Conservation (phyloP, 2,797 vertebrate genomes). For the Cuculus canorus region DNA sequence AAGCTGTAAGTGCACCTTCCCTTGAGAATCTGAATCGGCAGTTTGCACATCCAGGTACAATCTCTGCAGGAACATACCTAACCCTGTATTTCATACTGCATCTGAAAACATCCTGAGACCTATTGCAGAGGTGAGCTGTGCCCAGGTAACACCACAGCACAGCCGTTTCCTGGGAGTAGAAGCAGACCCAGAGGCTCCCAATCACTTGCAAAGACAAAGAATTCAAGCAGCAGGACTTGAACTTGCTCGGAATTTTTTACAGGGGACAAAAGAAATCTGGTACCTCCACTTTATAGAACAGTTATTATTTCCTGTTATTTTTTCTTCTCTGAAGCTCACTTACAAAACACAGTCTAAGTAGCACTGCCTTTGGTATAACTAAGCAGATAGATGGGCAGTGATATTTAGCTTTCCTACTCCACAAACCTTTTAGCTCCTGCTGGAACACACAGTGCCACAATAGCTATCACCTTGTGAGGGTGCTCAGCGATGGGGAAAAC, state of each 20-base stretch:
- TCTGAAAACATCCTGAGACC: neutral
- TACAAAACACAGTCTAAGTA: neutral
- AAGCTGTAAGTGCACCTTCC: neutral
- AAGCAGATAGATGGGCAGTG: neutral
- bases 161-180: neutral
- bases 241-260: neutral
- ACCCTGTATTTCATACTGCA: neutral
- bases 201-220: neutral
- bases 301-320: too few relatives aligned
- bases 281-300: neutral
- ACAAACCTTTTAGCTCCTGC: neutral
- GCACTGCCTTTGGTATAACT: neutral
- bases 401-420: neutral
- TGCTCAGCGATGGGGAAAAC: neutral
- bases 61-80: neutral
- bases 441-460: neutral
- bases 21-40: neutral
- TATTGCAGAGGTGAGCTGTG: neutral
- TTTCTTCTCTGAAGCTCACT: neutral
- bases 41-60: neutral
- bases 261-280: neutral
- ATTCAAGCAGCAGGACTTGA: neutral
- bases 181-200: neutral
- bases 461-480: neutral
- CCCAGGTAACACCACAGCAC: rapidly evolving